Percentiles rank a stretch among this genome's conserved stretches.
These are phyloP conservation scores for Hyalella azteca DNA, from an alignment of 2,888 invertebrate genomes.

Conservation along the genomic window DNA sequence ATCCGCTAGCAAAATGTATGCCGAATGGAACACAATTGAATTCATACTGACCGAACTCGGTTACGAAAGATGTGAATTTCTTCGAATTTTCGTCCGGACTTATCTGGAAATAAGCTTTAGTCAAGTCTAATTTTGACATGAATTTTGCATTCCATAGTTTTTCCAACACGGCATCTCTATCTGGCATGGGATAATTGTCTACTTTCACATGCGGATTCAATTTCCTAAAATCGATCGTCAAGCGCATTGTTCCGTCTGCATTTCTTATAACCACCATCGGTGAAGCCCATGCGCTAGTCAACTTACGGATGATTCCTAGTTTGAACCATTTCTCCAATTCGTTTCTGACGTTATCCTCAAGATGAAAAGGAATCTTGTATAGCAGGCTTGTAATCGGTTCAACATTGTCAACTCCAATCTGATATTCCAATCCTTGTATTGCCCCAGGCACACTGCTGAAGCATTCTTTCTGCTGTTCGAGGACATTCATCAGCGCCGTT, in stretches of 20 bases:
- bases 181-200: neutral
- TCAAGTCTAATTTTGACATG: neutral
- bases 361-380: neutral
- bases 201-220: neutral
- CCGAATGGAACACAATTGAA: neutral
- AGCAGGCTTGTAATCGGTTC: neutral
- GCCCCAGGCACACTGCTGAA: neutral
- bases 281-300: neutral
- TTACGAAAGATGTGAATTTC: neutral
- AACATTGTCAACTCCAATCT: neutral
- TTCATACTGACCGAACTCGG: neutral
- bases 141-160: neutral
- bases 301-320: conserved; percentile 4
- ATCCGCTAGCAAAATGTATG: neutral
- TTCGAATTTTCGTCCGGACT: neutral
- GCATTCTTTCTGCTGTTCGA: neutral
- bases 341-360: neutral
- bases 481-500: no score
- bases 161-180: neutral
- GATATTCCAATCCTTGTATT: neutral
- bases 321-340: neutral
- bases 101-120: neutral
- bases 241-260: neutral
- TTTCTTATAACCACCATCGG: neutral
- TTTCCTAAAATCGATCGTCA: neutral